Conservation (phyloP, 2,797 vertebrate genomes). For the Percopsis omiscomaycus region DNA sequence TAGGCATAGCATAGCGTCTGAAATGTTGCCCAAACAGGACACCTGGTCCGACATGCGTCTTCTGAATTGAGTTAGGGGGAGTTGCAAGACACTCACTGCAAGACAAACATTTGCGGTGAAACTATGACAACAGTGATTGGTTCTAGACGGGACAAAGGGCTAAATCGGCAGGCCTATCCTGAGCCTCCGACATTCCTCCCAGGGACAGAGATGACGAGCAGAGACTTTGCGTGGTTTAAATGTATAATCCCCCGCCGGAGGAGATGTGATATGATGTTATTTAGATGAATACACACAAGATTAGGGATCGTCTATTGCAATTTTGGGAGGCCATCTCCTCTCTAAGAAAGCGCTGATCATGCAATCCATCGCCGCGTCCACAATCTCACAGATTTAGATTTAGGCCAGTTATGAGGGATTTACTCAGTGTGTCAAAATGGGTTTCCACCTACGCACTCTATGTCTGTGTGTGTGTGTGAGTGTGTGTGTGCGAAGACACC, state of each 20-base stretch:
- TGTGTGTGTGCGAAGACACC: background rate
- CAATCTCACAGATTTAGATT: constrained; percentile 8
- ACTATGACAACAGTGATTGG: constrained; percentile 31
- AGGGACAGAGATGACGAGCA: background rate
- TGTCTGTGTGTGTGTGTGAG: constrained; percentile 3
- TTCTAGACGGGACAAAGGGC: constrained; percentile 20
- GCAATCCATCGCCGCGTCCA: background rate
- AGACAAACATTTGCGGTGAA: background rate
- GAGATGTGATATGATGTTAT: background rate
- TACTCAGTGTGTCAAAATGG: background rate
- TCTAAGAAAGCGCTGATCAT: constrained; percentile 1
- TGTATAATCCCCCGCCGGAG: background rate
- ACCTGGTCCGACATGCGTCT: constrained; percentile 1
- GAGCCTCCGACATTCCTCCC: background rate
- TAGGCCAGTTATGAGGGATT: constrained; percentile 8
- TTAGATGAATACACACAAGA: background rate
- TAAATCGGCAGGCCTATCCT: background rate
- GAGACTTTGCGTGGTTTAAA: background rate
- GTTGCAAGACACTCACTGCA: background rate
- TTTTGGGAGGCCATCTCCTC: background rate
- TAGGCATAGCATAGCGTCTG: no score
- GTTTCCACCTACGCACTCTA: no score
- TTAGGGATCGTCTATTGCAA: background rate
- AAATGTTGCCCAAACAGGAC: no score
- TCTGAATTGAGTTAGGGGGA: constrained; percentile 8